Percentiles rank a stretch among this genome's conserved stretches.
These are phyloP conservation scores for Lophura nycthemera DNA, from an alignment of 2,113 vertebrate species.

Conservation along the genomic window DNA sequence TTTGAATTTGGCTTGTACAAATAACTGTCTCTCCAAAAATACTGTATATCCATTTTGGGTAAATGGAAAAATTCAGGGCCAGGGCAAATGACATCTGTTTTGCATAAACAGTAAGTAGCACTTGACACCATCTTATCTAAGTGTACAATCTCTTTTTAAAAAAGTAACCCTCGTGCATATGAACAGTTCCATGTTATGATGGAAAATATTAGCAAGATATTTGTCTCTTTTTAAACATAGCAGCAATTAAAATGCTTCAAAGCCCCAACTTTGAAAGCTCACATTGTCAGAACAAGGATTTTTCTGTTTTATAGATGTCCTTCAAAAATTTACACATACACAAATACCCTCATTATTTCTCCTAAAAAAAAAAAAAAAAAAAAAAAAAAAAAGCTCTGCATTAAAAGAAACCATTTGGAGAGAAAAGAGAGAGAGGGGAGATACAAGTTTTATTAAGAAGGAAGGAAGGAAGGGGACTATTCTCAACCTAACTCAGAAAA, in stretches of 20 bases:
- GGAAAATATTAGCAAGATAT: slow-evolving; percentile 43
- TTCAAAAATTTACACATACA: background rate
- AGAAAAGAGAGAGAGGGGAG: background rate
- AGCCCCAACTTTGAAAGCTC: background rate
- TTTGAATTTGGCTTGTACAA: slow-evolving; percentile 60
- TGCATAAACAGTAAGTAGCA: slow-evolving; percentile 45
- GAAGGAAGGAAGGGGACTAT: background rate
- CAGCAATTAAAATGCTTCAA: slow-evolving; percentile 26
- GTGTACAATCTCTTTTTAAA: slow-evolving; percentile 1
- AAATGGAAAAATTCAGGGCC: slow-evolving; percentile 70
- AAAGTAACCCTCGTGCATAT: slow-evolving; percentile 3
- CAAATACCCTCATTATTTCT: background rate
- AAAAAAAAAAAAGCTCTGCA: background rate
- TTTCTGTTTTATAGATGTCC: background rate
- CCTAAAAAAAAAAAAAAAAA: background rate
- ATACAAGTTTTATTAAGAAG: background rate
- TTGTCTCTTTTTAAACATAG: slow-evolving; percentile 17
- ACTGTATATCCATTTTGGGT: slow-evolving; percentile 47
- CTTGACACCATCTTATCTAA: slow-evolving; percentile 54
- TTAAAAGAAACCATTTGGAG: background rate
- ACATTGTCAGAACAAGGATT: background rate
- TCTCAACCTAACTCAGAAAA: background rate
- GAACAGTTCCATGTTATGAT: slow-evolving; percentile 49
- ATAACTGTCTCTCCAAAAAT: slow-evolving; percentile 59
- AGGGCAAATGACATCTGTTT: slow-evolving; percentile 57